phyloP scores from a whole-genome alignment of 2,797 vertebrate species.

The Cryptoprocta ferox region DNA sequence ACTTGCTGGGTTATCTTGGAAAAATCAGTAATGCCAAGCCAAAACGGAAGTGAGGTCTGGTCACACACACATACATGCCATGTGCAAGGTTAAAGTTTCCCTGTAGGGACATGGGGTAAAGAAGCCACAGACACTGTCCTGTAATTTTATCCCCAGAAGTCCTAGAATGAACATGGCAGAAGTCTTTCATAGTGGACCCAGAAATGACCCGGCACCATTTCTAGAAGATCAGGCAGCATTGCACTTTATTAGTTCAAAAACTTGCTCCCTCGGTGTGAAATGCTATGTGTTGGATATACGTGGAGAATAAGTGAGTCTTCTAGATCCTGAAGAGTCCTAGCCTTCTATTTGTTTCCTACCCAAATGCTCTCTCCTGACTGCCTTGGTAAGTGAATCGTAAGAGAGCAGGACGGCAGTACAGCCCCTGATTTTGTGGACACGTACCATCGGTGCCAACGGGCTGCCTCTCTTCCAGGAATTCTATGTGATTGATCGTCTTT shows the following conservation, averaged over 20 bases:
- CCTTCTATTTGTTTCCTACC: background rate
- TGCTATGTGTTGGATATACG: background rate
- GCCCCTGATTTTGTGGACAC: background rate
- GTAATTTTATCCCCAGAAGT: background rate
- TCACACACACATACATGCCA: fast-evolving
- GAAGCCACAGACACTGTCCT: background rate
- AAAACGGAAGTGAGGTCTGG: background rate
- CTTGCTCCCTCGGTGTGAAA: background rate
- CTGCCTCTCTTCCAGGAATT: conserved; percentile 53
- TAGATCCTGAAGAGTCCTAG: background rate
- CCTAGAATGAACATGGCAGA: background rate
- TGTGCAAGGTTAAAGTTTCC: background rate
- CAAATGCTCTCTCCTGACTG: background rate
- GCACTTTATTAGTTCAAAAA: background rate
- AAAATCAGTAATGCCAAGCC: background rate
- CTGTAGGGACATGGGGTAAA: background rate
- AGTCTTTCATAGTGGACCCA: background rate
- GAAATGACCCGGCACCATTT: background rate
- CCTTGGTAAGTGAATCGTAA: background rate
- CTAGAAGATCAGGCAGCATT: background rate
- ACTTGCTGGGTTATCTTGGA: conserved; percentile 14
- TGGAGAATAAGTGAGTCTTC: background rate
- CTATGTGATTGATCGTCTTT: conserved; percentile 64
- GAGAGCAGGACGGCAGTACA: background rate
- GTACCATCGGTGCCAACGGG: fast-evolving